Conservation (phyloP, 2,888 invertebrate genomes). For the Coleophora deauratella region DNA sequence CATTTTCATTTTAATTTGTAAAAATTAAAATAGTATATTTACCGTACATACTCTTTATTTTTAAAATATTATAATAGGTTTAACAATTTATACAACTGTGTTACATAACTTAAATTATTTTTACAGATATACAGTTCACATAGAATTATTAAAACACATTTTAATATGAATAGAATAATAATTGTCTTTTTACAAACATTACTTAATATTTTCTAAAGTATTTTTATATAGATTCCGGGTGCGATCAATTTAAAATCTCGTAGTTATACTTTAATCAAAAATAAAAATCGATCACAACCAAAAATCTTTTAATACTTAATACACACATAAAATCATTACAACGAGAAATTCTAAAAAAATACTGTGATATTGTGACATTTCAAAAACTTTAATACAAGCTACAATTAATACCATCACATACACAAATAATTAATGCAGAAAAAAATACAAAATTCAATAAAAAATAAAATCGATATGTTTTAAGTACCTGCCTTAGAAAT, state of each 20-base stretch:
- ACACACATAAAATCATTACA: too few species aligned
- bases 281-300: conserved; percentile 59
- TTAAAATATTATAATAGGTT: conserved; percentile 25
- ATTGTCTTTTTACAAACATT: conserved; percentile 15
- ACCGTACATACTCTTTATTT: conserved; percentile 39
- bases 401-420: too few species aligned
- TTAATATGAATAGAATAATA: too few species aligned
- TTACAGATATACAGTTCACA: conserved; percentile 43
- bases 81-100: conserved; percentile 19
- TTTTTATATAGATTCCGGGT: conserved; percentile 38
- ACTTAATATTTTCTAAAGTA: conserved; percentile 6
- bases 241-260: conserved; percentile 51
- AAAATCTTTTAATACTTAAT: conserved; percentile 28
- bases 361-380: too few species aligned
- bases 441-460: too few species aligned
- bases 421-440: too few species aligned
- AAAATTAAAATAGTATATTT: too few species aligned
- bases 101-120: conserved; percentile 19
- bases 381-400: too few species aligned
- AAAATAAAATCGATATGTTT: too few species aligned
- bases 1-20: too few species aligned
- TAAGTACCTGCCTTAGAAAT: too few species aligned
- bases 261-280: conserved; percentile 19
- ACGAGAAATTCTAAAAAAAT: too few species aligned
- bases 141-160: conserved; percentile 11